Conservation (phyloP, 2,888 invertebrate species). For the Agrotis puta region DNA sequence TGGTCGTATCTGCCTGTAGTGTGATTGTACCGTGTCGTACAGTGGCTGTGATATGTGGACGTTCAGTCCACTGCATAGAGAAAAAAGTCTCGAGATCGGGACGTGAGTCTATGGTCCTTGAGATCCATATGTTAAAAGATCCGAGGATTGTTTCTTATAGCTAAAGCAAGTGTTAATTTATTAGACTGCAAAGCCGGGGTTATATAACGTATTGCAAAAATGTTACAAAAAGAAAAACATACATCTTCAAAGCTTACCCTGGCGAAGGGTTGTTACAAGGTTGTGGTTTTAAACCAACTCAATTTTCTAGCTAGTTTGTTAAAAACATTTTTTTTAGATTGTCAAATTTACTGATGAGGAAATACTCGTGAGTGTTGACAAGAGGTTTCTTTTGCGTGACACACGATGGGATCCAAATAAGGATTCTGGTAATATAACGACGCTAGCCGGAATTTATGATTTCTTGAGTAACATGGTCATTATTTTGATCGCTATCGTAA, state of each 20-base stretch:
- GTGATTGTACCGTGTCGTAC: conserved; percentile 77
- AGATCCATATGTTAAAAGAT: conserved; percentile 83
- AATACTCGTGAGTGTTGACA: conserved; percentile 12
- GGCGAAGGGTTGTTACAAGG: conserved; percentile 25
- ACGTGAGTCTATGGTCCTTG: conserved; percentile 63
- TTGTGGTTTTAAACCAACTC: conserved; percentile 24
- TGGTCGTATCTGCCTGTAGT: conserved; percentile 61
- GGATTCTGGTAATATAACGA: conserved; percentile 39
- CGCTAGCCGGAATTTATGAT: conserved; percentile 54
- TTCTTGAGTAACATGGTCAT: conserved; percentile 28
- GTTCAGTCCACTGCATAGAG: conserved; percentile 58
- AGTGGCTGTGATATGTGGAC: conserved; percentile 84
- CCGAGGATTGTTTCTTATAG: conserved; percentile 58
- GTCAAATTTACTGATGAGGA: conserved; percentile 4
- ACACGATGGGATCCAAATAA: conserved; percentile 40
- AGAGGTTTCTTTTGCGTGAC: conserved; percentile 23
- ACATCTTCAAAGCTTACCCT: conserved; percentile 10
- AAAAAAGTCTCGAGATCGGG: conserved; percentile 63
- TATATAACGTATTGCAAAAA: background rate
- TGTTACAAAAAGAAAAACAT: background rate
- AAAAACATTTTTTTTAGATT: conserved; percentile 11
- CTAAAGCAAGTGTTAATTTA: conserved; percentile 35
- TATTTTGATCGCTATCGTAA: conserved; percentile 44
- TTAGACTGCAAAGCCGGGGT: conserved; percentile 39
- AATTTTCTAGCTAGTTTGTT: conserved; percentile 18